A percentile compares a stretch with the other conserved stretches of the same genome.
Evolutionary conservation across 2,797 vertebrate species (phyloP).

Genomic region (Neomorphus geoffroyi): DNA sequence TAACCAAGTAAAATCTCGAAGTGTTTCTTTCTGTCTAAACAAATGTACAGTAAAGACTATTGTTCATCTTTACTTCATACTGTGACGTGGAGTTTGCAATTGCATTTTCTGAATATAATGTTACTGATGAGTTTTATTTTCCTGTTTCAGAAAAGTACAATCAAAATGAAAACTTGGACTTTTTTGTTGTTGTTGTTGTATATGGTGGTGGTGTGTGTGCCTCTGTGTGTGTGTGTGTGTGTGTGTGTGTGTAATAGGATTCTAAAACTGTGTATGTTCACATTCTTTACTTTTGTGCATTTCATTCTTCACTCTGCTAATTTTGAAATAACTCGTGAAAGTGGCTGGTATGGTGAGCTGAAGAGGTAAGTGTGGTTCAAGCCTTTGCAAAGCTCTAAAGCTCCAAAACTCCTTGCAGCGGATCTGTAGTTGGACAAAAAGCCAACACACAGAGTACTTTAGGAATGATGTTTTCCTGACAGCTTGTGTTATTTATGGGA

Average conservation of each 20-base stretch:
- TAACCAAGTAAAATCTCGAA: neutral
- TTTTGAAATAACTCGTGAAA: neutral
- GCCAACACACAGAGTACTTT: conserved; percentile 15
- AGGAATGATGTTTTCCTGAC: conserved; percentile 55
- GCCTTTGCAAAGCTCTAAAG: neutral
- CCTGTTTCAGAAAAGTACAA: neutral
- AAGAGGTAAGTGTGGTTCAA: neutral
- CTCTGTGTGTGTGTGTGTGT: fast-evolving
- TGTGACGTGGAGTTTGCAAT: neutral
- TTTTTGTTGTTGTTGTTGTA: neutral
- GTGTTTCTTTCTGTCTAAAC: neutral
- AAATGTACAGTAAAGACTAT: neutral
- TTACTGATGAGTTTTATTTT: neutral
- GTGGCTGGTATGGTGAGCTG: neutral
- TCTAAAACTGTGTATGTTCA: neutral
- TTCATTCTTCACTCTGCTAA: neutral
- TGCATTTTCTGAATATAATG: neutral
- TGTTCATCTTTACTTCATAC: neutral
- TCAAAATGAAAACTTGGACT: neutral
- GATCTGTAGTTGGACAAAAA: conserved; percentile 15
- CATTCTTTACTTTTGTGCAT: neutral
- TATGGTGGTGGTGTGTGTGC: too few species aligned
- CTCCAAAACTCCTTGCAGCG: neutral
- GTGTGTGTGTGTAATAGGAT: fast-evolving
- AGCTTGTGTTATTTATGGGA: conserved; percentile 67